These are phyloP conservation scores for Meandrina meandrites DNA, from an alignment of 92 coral and sea anemone genomes.

Conservation along the genomic window DNA sequence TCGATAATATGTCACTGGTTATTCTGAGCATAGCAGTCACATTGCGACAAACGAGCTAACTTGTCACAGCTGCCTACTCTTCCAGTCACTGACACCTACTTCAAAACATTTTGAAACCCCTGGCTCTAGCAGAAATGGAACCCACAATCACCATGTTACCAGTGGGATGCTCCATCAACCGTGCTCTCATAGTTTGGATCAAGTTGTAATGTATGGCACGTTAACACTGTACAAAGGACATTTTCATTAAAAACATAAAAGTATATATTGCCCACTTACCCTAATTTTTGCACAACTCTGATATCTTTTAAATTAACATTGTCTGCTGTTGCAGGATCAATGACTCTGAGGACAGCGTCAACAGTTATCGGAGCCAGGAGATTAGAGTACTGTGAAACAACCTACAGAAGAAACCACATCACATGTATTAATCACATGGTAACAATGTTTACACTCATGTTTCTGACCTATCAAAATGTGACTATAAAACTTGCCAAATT, in stretches of 20 bases:
- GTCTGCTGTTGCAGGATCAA: slow-evolving; percentile 87
- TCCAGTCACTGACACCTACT: no score
- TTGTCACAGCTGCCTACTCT: no score
- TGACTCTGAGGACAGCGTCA: slow-evolving; percentile 93
- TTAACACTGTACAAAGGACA: background rate
- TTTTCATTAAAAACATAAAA: no score
- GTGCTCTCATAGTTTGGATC: no score
- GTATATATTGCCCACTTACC: slow-evolving; percentile 49
- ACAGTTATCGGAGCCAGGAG: slow-evolving; percentile 95
- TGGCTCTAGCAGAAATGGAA: no score
- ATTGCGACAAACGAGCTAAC: no score
- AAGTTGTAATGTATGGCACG: background rate
- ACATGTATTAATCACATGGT: background rate
- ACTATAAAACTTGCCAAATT: background rate
- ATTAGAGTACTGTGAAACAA: slow-evolving; percentile 95
- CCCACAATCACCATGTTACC: no score
- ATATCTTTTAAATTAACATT: slow-evolving; percentile 92
- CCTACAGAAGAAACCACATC: slow-evolving; percentile 51
- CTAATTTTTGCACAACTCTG: slow-evolving; percentile 89
- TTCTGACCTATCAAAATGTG: background rate
- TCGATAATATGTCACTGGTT: no score
- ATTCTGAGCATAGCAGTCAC: no score
- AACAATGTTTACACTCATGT: background rate
- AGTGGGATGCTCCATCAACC: no score
- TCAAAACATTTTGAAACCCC: no score